Conservation (phyloP, 2,113 vertebrate genomes). For the Chloebia gouldiae region DNA sequence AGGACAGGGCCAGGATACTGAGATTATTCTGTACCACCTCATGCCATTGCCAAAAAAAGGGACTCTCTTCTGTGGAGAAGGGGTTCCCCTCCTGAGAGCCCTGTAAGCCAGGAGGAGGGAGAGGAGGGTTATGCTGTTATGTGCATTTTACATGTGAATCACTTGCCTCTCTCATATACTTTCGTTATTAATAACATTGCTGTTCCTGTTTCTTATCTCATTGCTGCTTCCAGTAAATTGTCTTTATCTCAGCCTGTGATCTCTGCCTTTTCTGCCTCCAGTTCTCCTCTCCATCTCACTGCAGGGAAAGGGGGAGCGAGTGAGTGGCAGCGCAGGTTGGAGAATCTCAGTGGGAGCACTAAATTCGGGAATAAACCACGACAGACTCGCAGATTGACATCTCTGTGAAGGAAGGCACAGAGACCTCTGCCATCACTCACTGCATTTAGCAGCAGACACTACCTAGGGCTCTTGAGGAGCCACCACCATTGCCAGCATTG, state of each 20-base stretch:
- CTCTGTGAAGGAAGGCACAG: background rate
- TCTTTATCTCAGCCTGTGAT: background rate
- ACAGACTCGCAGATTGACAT: background rate
- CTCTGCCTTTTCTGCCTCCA: background rate
- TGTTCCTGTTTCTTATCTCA: background rate
- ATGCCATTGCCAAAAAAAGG: background rate
- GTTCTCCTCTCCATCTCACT: background rate
- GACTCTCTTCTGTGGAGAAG: background rate
- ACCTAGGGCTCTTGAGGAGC: background rate
- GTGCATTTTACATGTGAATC: background rate
- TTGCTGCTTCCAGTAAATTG: background rate
- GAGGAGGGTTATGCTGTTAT: accelerated
- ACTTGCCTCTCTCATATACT: background rate
- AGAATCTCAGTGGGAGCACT: background rate
- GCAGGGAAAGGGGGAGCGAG: background rate
- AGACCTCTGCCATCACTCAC: background rate
- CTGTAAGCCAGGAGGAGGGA: background rate
- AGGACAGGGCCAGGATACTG: background rate
- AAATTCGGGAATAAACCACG: background rate
- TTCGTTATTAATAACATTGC: background rate
- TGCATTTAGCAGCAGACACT: background rate
- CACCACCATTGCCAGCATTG: background rate
- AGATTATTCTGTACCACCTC: background rate
- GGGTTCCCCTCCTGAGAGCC: background rate
- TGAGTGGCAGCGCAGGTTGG: accelerated